Base-by-base conservation (phyloP, 1,140 invertebrate species). In the Bradynema listronoti region DNA sequence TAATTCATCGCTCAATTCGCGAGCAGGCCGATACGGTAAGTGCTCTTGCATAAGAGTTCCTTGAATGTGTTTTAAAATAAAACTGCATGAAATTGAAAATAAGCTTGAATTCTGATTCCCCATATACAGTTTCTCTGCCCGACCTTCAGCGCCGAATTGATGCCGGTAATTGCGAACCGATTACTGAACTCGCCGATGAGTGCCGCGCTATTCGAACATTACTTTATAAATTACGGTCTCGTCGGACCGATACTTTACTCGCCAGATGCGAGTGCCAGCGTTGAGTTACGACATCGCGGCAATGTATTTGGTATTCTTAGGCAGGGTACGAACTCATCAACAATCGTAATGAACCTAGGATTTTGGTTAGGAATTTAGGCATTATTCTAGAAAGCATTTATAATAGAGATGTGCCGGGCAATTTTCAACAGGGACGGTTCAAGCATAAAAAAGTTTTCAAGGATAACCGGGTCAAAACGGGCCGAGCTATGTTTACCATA, bases 261-360 rank as follows among this genome's bases (percentile, higher is more conserved):
- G 11, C 6, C 39, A 25, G 58, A 47, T n/a, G 51, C 24, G 2
- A 41, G 32, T 0, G 36, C 41, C n/a, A 33, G 49, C 29, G 58
- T 75, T 32, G 63, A 78, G 43, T 51, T 75, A 7, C 63, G 46
- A 7, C 73, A 76, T 61, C 55, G 73, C 4, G 73, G 73, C 51
- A 76, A 76, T 55, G 73, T 78, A 2, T 76, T 76, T 46, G 73
- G 73, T 27, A 76, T 76, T 53, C 58, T 76, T 7, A 41, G 73
- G 53, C 73, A 76, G 59, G 73, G 73, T 19, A 3, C 19, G n/a
- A 22, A 4, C 27, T 9, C 4, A 6, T 43, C 9, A 22, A 9
- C 42, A 43, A 3, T 39, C 42, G 27, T 22, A 43, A 19, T 27
- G 27, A 11, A 9, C 27, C 42, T 43, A 4, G 3, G 27, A 3